phyloP scores from a whole-genome alignment of 2,888 invertebrate genomes.

The Tetragonula carbonaria region DNA sequence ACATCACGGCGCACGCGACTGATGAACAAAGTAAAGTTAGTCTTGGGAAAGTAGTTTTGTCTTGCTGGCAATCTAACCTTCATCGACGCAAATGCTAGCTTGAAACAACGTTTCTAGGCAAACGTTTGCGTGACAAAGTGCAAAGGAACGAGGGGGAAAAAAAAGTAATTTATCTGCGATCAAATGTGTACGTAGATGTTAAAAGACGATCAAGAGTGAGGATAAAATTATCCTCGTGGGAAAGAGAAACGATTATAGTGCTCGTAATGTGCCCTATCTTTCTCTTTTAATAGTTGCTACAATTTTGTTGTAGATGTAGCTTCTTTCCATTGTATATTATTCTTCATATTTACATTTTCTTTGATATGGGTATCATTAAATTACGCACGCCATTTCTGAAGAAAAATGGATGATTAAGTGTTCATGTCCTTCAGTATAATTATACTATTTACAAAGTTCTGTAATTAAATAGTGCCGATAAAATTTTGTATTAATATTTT shows the following conservation, averaged over 20 bases:
- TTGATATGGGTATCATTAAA: not conserved
- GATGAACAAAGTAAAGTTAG: constrained; percentile 15
- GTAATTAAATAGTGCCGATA: not conserved
- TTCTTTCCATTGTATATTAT: not conserved
- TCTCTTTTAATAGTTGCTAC: not conserved
- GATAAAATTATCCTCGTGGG: constrained; percentile 3
- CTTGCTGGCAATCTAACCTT: constrained; percentile 22
- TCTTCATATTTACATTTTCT: not conserved
- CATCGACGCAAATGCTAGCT: constrained; percentile 20
- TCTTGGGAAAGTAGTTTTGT: not conserved
- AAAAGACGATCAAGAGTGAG: not conserved
- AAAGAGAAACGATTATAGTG: not conserved
- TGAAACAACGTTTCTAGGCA: constrained; percentile 5
- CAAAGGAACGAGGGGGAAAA: not conserved
- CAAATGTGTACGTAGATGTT: not conserved
- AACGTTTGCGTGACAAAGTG: constrained; percentile 49
- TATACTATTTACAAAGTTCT: not conserved
- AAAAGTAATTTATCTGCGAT: constrained; percentile 8
- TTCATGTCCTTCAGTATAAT: constrained; percentile 4
- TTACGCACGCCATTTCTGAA: not conserved
- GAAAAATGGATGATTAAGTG: not conserved
- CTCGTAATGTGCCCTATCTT: not conserved
- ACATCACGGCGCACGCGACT: constrained; percentile 19
- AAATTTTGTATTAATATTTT: not conserved
- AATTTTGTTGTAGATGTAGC: not conserved